Conservation (phyloP, 2,888 invertebrate species). For the Drosophila cognata region DNA sequence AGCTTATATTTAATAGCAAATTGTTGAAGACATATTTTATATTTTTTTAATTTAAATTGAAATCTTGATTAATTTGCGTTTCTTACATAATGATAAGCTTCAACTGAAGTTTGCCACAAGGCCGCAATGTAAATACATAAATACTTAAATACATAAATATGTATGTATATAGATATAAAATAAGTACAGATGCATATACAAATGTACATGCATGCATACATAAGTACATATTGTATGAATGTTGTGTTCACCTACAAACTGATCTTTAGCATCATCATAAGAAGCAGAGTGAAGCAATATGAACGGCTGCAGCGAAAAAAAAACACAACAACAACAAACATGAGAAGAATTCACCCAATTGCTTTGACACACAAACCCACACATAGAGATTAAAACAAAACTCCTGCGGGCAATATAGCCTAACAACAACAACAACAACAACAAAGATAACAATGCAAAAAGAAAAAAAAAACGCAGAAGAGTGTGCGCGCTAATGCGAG, state of each 20-base stretch:
- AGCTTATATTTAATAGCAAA: neutral
- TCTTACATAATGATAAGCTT: neutral
- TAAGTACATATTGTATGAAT: neutral
- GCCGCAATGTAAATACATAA: neutral
- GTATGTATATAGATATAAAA: neutral
- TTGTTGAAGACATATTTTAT: neutral
- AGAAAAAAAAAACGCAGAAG: slow-evolving; percentile 2
- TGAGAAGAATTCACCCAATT: slow-evolving; percentile 69
- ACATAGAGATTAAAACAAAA: slow-evolving; percentile 78
- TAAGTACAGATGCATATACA: neutral
- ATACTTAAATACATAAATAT: neutral
- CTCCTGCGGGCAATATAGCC: slow-evolving; percentile 58
- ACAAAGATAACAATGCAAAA: slow-evolving; percentile 27
- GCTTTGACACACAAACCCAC: slow-evolving; percentile 79
- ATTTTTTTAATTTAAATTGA: neutral
- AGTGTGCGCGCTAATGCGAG: slow-evolving; percentile 29
- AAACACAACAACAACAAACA: neutral
- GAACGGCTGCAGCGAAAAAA: slow-evolving; percentile 10
- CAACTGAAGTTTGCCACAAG: neutral
- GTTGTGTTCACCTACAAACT: slow-evolving; percentile 23
- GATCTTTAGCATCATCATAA: slow-evolving; percentile 20
- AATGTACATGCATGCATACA: neutral
- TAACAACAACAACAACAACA: slow-evolving; percentile 29
- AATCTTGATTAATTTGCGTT: neutral
- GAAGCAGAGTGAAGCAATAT: slow-evolving; percentile 26